A percentile compares a stretch with the other conserved stretches of the same genome.
phyloP scores from a whole-genome alignment of 2,888 invertebrate genomes.

The Ferrisia virgata region DNA sequence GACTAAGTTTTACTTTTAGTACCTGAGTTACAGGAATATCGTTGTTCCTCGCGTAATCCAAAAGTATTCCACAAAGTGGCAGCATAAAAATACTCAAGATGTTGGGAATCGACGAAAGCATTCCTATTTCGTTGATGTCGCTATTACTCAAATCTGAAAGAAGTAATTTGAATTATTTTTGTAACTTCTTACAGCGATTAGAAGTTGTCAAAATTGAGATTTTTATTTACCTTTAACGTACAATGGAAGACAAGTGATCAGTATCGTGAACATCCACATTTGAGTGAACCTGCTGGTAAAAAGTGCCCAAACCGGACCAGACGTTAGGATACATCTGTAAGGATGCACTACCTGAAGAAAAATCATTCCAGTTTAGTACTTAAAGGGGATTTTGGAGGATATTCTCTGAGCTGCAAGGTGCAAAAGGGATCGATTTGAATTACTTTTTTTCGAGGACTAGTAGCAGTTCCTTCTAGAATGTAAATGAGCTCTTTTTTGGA shows the following conservation, averaged over 20 bases:
- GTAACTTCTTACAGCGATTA: background rate
- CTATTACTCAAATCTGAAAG: background rate
- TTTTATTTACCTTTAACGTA: slow-evolving; percentile 20
- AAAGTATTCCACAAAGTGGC: background rate
- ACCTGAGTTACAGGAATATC: background rate
- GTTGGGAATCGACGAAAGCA: background rate
- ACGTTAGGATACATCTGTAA: background rate
- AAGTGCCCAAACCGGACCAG: slow-evolving; percentile 27
- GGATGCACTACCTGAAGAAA: background rate
- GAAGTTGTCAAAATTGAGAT: background rate
- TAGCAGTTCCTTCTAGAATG: background rate
- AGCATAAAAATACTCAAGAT: background rate
- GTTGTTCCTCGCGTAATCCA: background rate
- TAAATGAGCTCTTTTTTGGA: background rate
- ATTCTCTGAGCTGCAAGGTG: background rate
- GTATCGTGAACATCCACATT: background rate
- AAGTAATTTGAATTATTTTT: background rate
- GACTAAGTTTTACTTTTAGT: background rate
- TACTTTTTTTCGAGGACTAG: background rate
- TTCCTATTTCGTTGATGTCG: background rate
- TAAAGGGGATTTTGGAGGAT: background rate
- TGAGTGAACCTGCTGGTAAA: background rate
- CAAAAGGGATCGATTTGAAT: background rate
- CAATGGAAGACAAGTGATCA: background rate
- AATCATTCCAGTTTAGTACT: no score